phyloP scores from a whole-genome alignment of 2,797 vertebrate genomes.

The Pangasius larnaudii region DNA sequence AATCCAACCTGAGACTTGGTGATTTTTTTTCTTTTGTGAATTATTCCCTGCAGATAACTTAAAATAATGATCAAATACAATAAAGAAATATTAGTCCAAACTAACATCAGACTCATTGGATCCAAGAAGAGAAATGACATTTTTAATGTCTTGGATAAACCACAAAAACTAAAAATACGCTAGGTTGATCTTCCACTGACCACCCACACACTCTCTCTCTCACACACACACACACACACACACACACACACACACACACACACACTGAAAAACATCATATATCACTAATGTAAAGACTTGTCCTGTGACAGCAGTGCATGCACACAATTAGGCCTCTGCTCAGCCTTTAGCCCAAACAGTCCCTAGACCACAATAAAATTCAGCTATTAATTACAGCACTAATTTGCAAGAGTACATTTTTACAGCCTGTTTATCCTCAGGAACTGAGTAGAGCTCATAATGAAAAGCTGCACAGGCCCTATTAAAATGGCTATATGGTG shows the following conservation, averaged over 20 bases:
- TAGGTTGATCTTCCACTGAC: not conserved
- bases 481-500: constrained; percentile 44
- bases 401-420: constrained; percentile 60
- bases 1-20: constrained; percentile 3
- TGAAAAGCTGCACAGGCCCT: constrained; percentile 22
- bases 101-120: not conserved
- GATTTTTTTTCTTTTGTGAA: not conserved
- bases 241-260: not conserved
- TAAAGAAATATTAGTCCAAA: not conserved
- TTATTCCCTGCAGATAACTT: not conserved
- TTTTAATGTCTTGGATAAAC: not conserved
- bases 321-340: constrained; percentile 44
- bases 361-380: constrained; percentile 47
- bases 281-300: constrained; percentile 32
- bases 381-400: constrained; percentile 57
- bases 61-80: not conserved
- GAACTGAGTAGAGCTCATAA: constrained; percentile 13
- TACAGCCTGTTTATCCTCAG: constrained; percentile 41
- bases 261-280: constrained; percentile 27
- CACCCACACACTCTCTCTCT: not conserved
- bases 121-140: not conserved
- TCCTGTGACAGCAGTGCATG: constrained; percentile 18
- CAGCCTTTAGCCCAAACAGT: constrained; percentile 45
- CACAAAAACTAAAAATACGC: not conserved
- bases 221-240: not conserved